These are phyloP conservation scores for Cheiracanthium punctorium DNA, from an alignment of 2,888 invertebrate species.

Conservation along the genomic window DNA sequence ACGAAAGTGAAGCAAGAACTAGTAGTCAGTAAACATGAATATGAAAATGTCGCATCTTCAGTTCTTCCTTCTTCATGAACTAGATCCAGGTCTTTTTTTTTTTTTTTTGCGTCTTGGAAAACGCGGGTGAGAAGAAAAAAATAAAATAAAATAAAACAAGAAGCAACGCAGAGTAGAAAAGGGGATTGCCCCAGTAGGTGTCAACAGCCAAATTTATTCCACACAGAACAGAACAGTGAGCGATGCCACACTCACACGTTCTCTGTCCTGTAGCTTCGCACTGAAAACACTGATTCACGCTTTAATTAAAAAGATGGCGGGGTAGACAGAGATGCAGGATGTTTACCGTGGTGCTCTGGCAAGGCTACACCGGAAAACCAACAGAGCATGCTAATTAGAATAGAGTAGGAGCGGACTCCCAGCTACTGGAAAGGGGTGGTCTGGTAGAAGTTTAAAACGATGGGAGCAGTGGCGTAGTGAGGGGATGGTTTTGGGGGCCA, in stretches of 20 bases:
- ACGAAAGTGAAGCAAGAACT: not conserved
- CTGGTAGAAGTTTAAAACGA: too few relatives aligned
- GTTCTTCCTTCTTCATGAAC: conserved; percentile 2
- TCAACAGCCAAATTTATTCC: not conserved
- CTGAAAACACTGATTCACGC: not conserved
- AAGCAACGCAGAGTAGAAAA: not conserved
- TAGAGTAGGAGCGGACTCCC: not conserved
- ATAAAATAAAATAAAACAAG: not conserved
- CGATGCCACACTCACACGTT: not conserved
- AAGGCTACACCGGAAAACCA: not conserved
- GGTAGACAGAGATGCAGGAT: not conserved
- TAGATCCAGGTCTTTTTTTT: not conserved
- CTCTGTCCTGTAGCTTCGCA: not conserved
- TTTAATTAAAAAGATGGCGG: conserved; percentile 4
- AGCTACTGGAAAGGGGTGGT: not conserved
- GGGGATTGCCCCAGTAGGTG: not conserved
- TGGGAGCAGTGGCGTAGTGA: too few relatives aligned
- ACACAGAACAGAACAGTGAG: not conserved
- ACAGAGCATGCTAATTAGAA: not conserved
- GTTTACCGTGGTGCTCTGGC: not conserved
- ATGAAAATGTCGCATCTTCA: not conserved
- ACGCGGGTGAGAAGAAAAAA: not conserved
- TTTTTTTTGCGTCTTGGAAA: not conserved
- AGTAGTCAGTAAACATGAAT: not conserved
- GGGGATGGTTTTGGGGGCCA: too few relatives aligned